phyloP scores from a whole-genome alignment of 2,113 vertebrate species.

The Amphiprion percula region DNA sequence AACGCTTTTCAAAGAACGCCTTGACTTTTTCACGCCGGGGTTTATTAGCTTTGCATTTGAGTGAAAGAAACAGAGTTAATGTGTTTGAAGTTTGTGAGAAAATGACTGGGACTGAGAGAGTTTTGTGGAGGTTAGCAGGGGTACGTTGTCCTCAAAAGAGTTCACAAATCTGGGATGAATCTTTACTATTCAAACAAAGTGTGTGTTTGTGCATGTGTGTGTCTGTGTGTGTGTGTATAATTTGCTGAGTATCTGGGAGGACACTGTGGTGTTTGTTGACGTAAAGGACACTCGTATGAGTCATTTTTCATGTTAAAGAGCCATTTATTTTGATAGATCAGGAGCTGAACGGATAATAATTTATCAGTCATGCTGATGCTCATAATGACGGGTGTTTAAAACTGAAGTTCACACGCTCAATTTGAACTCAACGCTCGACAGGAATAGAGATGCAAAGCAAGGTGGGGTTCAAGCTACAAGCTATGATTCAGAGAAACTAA shows the following conservation, averaged over 20 bases:
- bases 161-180: slow-evolving; percentile 8
- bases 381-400: not conserved
- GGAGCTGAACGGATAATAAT: not conserved
- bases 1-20: slow-evolving; percentile 24
- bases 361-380: not conserved
- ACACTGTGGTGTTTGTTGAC: slow-evolving; percentile 13
- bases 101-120: slow-evolving; percentile 16
- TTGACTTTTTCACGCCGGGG: slow-evolving; percentile 23
- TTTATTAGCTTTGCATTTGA: slow-evolving; percentile 15
- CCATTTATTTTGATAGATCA: slow-evolving; percentile 11
- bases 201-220: not conserved
- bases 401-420: not conserved
- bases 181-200: slow-evolving; percentile 35
- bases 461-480: slow-evolving; percentile 17
- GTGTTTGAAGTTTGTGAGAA: slow-evolving; percentile 6
- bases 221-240: too few species aligned
- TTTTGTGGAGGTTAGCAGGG: slow-evolving; percentile 11
- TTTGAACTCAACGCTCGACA: not conserved
- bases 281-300: slow-evolving; percentile 7
- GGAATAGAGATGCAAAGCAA: not conserved
- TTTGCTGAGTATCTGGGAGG: not conserved
- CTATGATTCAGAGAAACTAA: not conserved
- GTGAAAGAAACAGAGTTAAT: not conserved
- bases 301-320: slow-evolving; percentile 25
- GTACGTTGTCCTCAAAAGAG: not conserved